phyloP scores from a whole-genome alignment of 2,888 invertebrate species.

The Heteromurus nitidus region DNA sequence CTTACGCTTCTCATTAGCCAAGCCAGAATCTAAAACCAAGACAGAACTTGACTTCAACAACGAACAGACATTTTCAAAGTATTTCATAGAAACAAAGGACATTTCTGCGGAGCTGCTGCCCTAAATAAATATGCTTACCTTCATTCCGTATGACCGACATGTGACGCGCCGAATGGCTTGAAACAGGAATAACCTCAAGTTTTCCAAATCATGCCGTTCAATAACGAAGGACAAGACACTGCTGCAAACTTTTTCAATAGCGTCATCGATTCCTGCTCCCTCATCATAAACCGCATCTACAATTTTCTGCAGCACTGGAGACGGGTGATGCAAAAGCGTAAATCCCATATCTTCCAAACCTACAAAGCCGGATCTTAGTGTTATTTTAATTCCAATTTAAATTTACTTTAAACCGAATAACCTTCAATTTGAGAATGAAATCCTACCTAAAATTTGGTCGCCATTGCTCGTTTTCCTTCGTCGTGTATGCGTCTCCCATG shows the following conservation, averaged over 20 bases:
- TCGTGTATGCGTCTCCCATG: slow-evolving; percentile 51
- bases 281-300: slow-evolving; percentile 78
- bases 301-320: slow-evolving; percentile 88
- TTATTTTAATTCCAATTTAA: slow-evolving; percentile 18
- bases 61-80: too few species aligned
- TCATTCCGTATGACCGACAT: slow-evolving; percentile 89
- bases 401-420: not conserved
- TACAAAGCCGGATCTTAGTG: not conserved
- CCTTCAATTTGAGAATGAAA: not conserved
- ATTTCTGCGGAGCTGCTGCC: not conserved
- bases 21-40: slow-evolving; percentile 83
- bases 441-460: slow-evolving; percentile 66
- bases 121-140: slow-evolving; percentile 77
- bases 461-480: slow-evolving; percentile 72
- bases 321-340: slow-evolving; percentile 91
- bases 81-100: not conserved
- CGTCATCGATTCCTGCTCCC: slow-evolving; percentile 75
- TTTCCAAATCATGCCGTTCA: slow-evolving; percentile 89
- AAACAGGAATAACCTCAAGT: slow-evolving; percentile 89
- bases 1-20: slow-evolving; percentile 95
- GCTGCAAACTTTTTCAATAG: slow-evolving; percentile 79
- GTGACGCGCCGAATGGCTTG: slow-evolving; percentile 84
- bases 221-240: slow-evolving; percentile 92
- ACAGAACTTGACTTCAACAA: too few species aligned
- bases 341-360: slow-evolving; percentile 77